Base-by-base conservation (phyloP, 2,797 vertebrate species). In the Silurus aristotelis region DNA sequence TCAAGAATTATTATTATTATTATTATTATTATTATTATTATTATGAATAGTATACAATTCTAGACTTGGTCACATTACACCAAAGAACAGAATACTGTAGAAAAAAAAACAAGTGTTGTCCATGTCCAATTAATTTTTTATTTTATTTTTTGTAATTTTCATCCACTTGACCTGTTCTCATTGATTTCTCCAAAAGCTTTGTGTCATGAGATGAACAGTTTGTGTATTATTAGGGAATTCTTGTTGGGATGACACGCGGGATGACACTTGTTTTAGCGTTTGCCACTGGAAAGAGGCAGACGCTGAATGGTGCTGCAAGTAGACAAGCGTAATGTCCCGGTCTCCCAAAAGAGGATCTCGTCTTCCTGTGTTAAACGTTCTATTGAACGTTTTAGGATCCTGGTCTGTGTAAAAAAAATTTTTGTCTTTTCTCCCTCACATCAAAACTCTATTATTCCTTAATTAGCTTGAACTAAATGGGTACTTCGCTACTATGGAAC, bases 11-110 rank as follows among this genome's bases (percentile, higher is more conserved):
- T 77, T 58, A 55, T 75, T 25, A 76, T 58, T 56, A 56, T 76
- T 58, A 61, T 60, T 75, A 84, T 85, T 79, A 64, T 90, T 87
- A 80, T 79, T 76, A 76, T 27, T 46, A 72, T 56, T 67, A 22
- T 64, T 55, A 60, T 77, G 17, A 87, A 75, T 87, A 89, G 88
- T 82, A 84, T 87, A 81, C 87, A 68, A 87, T 83, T 87, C 89
- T 92, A 90, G 87, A 86, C 87, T 84, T 88, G 91, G 90, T 92
- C 90, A 90, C 56, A 20, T 92, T 90, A 93, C 93, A 94, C 95
- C 94, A 95, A 96, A 96, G 86, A 90, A 90, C 86, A 87, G 27
- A 89, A 88, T 88, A 88, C 82, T 73, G 46, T 86, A 85, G 84
- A 27, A 86, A 76, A 85, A 85, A 82, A 87, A 66, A 76, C 82